Evolutionary conservation across 2,888 invertebrate species (phyloP).

Genomic region (Lasioglossum malachurum): DNA sequence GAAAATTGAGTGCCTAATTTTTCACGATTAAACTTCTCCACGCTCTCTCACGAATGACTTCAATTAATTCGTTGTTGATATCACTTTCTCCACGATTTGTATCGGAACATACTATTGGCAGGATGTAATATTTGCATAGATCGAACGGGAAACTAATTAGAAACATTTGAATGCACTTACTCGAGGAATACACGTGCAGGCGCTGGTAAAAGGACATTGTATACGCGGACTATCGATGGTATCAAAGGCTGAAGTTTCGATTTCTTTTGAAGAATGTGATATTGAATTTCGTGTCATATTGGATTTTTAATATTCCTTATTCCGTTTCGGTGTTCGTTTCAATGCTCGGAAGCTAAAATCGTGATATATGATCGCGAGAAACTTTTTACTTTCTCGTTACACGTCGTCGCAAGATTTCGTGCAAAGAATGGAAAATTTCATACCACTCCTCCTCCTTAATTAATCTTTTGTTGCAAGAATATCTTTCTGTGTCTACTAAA

Average conservation of each 20-base stretch:
- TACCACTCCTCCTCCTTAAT: background rate
- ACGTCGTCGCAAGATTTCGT: background rate
- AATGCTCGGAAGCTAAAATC: slow-evolving; percentile 14
- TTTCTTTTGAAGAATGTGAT: slow-evolving; percentile 49
- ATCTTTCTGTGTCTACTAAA: background rate
- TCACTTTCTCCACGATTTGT: background rate
- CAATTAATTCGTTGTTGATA: background rate
- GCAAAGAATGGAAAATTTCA: slow-evolving; percentile 4
- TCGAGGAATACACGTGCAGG: background rate
- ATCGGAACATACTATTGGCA: background rate
- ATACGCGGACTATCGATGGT: background rate
- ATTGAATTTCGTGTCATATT: slow-evolving; percentile 48
- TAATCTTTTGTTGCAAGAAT: background rate
- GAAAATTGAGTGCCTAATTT: background rate
- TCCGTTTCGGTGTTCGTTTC: slow-evolving; percentile 21
- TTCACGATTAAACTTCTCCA: background rate
- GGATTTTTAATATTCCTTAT: slow-evolving; percentile 42
- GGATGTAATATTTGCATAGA: background rate
- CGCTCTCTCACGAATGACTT: background rate
- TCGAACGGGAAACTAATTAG: slow-evolving; percentile 22
- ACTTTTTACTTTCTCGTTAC: slow-evolving; percentile 7
- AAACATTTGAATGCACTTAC: slow-evolving; percentile 32
- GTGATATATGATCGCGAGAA: slow-evolving; percentile 13
- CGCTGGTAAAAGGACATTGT: slow-evolving; percentile 14
- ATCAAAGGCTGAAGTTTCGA: slow-evolving; percentile 43